Conservation (phyloP, 2,113 vertebrate species). For the Phylloscopus trochiloides region DNA sequence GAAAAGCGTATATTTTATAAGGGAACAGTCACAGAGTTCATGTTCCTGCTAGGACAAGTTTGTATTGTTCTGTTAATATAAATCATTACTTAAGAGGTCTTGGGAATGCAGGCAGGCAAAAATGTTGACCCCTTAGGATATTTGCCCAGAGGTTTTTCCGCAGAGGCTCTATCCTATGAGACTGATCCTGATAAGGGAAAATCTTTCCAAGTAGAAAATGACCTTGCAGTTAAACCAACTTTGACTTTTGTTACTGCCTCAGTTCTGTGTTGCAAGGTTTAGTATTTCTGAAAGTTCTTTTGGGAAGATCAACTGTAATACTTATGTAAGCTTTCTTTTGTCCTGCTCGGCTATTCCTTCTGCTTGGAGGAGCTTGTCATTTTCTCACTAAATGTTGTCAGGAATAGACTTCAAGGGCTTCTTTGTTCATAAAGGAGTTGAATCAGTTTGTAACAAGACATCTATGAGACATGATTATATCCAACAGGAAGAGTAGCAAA, state of each 20-base stretch:
- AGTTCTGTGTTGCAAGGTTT: not conserved
- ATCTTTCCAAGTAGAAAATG: not conserved
- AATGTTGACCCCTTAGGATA: not conserved
- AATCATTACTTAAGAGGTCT: not conserved
- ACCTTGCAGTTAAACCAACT: not conserved
- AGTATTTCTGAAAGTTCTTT: not conserved
- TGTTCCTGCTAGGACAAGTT: conserved; percentile 36
- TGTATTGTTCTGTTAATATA: conserved; percentile 4
- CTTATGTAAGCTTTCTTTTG: not conserved
- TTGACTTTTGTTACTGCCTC: not conserved
- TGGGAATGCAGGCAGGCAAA: not conserved
- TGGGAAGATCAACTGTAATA: not conserved
- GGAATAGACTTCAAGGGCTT: not conserved
- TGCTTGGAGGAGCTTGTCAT: not conserved
- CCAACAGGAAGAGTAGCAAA: not conserved
- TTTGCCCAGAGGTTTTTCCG: conserved; percentile 1
- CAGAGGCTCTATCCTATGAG: not conserved
- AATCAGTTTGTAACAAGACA: not conserved
- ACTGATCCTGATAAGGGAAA: not conserved
- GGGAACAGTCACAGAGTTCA: not conserved
- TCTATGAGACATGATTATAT: not conserved
- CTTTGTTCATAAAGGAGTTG: not conserved
- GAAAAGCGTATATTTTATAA: not conserved
- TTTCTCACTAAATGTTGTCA: not conserved
- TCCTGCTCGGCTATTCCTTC: not conserved